Conservation (phyloP, 1,140 invertebrate genomes). For the Pseudomyrmex dendroicus region DNA sequence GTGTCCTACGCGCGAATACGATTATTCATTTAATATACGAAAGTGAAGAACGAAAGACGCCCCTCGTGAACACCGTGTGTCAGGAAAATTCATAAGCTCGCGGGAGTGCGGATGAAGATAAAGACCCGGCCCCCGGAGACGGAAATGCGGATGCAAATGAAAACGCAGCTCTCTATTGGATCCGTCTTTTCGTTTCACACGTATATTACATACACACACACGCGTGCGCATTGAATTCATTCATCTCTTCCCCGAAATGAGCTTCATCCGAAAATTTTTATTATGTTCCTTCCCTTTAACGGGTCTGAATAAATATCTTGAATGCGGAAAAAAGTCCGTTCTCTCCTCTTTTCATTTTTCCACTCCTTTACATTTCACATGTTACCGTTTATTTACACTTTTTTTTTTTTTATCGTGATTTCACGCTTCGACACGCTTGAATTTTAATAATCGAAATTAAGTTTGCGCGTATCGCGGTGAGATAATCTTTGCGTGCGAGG, state of each 20-base stretch:
- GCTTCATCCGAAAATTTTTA: background rate
- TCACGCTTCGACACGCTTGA: background rate
- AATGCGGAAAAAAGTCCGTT: too few relatives aligned
- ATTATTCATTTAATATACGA: conserved; percentile 15
- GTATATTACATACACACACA: too few relatives aligned
- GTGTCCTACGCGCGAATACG: background rate
- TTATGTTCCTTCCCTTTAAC: conserved; percentile 1
- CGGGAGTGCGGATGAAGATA: conserved; percentile 15
- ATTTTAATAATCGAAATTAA: conserved; percentile 3
- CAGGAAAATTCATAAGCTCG: conserved; percentile 36
- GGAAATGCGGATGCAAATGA: conserved; percentile 14
- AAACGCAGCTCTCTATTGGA: background rate
- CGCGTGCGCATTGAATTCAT: too few relatives aligned
- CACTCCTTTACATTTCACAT: background rate
- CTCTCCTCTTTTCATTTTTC: background rate
- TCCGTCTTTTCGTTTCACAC: background rate
- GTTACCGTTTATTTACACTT: background rate
- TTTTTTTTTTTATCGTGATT: background rate
- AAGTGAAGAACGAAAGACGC: background rate
- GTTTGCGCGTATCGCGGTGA: background rate
- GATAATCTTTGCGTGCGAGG: background rate
- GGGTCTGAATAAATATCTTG: background rate
- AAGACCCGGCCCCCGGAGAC: background rate
- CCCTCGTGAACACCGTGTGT: background rate
- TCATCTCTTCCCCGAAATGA: background rate